These are phyloP conservation scores for Idaea straminata DNA, from an alignment of 2,888 invertebrate species.

Conservation along the genomic window DNA sequence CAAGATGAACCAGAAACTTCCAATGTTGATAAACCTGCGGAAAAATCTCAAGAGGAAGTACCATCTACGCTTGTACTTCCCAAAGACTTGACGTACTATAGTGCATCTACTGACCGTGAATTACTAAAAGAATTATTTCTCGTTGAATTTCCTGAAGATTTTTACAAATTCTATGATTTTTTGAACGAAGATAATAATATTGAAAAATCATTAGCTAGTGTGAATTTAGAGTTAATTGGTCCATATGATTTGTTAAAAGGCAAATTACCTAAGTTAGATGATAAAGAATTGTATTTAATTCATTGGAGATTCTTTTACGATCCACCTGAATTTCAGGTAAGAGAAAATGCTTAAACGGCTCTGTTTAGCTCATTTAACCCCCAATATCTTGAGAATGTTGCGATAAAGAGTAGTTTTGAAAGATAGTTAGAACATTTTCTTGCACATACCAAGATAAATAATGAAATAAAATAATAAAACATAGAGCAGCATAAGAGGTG, in stretches of 20 bases:
- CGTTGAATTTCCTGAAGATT: constrained; percentile 94
- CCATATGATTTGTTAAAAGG: constrained; percentile 91
- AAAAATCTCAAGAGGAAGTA: constrained; percentile 13
- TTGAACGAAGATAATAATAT: constrained; percentile 80
- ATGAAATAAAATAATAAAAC: too few species aligned
- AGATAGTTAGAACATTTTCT: too few species aligned
- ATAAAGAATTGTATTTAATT: constrained; percentile 83
- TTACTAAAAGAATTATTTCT: constrained; percentile 88
- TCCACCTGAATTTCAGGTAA: constrained; percentile 94
- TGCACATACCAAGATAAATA: too few species aligned
- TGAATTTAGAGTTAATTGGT: constrained; percentile 89
- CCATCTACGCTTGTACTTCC: constrained; percentile 31
- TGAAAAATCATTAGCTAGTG: constrained; percentile 81
- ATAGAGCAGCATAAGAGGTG: too few species aligned
- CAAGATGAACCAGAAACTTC: constrained; percentile 6
- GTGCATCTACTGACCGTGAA: constrained; percentile 69
- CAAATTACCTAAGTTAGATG: constrained; percentile 77
- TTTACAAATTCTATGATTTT: constrained; percentile 91
- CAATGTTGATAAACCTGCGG: constrained; percentile 12
- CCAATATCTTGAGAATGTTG: too few species aligned
- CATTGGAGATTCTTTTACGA: constrained; percentile 97
- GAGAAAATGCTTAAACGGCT: constrained; percentile 2
- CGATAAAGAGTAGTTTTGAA: too few species aligned
- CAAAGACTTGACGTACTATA: constrained; percentile 54
- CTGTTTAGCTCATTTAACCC: neutral